A percentile compares a stretch with the other conserved stretches of the same genome.
Evolutionary conservation across 2,888 invertebrate species (phyloP).

Genomic region (Parochlus steinenii): DNA sequence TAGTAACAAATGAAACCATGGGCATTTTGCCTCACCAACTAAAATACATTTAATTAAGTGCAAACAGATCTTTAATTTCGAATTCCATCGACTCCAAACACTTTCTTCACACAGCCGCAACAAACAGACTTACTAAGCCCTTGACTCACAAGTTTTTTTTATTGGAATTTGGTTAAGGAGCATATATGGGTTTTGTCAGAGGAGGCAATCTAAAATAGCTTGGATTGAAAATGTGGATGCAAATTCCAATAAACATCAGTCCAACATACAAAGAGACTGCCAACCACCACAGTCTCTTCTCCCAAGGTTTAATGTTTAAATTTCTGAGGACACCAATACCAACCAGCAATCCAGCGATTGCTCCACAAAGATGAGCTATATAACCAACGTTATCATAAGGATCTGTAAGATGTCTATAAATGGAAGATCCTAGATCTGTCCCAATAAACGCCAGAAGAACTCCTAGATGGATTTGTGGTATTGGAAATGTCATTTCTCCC

Average conservation of each 20-base stretch:
- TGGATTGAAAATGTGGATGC: conserved; percentile 53
- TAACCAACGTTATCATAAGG: conserved; percentile 72
- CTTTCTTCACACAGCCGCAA: no score
- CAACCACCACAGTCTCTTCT: conserved; percentile 66
- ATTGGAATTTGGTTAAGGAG: no score
- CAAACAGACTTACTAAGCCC: no score
- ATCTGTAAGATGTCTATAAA: conserved; percentile 67
- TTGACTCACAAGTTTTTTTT: no score
- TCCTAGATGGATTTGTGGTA: conserved; percentile 65
- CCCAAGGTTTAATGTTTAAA: conserved; percentile 63
- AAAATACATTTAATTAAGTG: no score
- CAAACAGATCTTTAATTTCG: no score
- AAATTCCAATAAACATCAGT: conserved; percentile 53
- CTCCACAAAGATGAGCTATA: conserved; percentile 86
- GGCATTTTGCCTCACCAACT: no score
- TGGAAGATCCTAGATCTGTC: conserved; percentile 76
- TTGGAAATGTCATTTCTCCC: conserved; percentile 89
- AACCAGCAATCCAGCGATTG: conserved; percentile 64
- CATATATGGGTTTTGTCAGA: no score
- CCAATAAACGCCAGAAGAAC: conserved; percentile 62
- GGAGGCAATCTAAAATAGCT: conserved; percentile 34
- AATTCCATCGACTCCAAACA: no score
- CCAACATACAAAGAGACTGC: conserved; percentile 51
- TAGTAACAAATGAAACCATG: no score
- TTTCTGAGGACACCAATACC: conserved; percentile 75